Conservation (phyloP, 2,113 vertebrate genomes). For the Gadus macrocephalus region DNA sequence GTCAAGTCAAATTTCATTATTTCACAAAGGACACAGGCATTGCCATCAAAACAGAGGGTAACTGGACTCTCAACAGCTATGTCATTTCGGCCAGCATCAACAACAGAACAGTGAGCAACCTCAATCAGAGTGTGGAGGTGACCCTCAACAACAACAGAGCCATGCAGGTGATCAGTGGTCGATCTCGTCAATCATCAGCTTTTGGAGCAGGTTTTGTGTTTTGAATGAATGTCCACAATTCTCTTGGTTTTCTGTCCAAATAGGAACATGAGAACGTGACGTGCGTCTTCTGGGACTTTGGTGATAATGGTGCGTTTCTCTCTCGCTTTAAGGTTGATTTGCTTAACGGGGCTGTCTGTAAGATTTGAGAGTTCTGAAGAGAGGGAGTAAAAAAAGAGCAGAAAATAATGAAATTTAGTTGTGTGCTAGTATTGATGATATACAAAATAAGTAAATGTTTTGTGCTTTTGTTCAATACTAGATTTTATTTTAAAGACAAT, state of each 20-base stretch:
- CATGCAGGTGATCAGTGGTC: constrained; percentile 60
- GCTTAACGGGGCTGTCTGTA: no score
- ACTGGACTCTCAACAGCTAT: constrained; percentile 69
- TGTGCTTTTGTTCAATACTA: not conserved
- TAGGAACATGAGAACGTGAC: constrained; percentile 64
- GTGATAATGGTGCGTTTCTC: constrained; percentile 71
- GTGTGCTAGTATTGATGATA: no score
- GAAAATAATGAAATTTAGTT: no score
- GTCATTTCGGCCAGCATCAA: constrained; percentile 83
- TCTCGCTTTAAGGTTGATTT: no score
- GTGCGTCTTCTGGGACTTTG: constrained; percentile 86
- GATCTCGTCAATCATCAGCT: not conserved
- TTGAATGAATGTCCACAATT: not conserved
- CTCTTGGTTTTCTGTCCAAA: constrained; percentile 31
- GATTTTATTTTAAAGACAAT: no score
- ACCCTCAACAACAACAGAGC: constrained; percentile 68
- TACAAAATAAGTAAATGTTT: no score
- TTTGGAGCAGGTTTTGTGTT: not conserved
- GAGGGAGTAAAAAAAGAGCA: no score
- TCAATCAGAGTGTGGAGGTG: constrained; percentile 70
- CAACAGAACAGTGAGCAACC: constrained; percentile 65
- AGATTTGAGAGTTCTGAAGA: no score
- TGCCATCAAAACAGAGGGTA: constrained; percentile 6
- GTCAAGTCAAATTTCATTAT: constrained; percentile 10
- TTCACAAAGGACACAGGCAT: constrained; percentile 59